Evolutionary conservation across 2,888 invertebrate genomes (phyloP).

Genomic region (Chalcosyrphus nemorum): DNA sequence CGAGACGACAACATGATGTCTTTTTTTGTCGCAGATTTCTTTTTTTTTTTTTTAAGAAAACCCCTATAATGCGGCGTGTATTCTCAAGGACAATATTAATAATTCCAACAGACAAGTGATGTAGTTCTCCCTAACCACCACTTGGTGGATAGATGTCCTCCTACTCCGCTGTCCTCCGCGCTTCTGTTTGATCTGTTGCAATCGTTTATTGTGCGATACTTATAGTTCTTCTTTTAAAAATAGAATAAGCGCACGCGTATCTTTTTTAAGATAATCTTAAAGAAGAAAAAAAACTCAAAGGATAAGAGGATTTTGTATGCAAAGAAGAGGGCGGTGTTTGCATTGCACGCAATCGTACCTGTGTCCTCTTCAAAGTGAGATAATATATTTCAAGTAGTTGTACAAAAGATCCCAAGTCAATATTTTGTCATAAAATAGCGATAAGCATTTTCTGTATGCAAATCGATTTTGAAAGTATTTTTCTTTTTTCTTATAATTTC

Average conservation of each 20-base stretch:
- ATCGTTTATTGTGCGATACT: conserved; percentile 57
- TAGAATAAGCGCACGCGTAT: conserved; percentile 48
- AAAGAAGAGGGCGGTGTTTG: conserved; percentile 45
- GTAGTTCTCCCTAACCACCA: background rate
- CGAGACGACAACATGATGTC: conserved; percentile 20
- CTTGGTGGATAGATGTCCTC: too few species aligned
- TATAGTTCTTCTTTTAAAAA: conserved; percentile 46
- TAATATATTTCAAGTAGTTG: conserved; percentile 29
- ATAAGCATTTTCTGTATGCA: conserved; percentile 19
- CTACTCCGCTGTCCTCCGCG: conserved; percentile 2
- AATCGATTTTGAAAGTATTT: background rate
- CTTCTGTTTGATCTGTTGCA: conserved; percentile 51
- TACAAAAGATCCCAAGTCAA: conserved; percentile 45
- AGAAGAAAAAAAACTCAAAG: background rate
- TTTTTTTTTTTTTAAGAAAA: conserved; percentile 22
- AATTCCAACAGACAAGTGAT: conserved; percentile 64
- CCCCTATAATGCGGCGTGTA: conserved; percentile 31
- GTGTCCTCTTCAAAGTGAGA: conserved; percentile 31
- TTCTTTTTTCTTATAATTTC: conserved; percentile 76
- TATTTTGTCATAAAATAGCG: conserved; percentile 15
- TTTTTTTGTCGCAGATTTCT: conserved; percentile 18
- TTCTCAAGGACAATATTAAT: conserved; percentile 71
- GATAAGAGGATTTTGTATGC: background rate
- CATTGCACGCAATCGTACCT: conserved; percentile 18
- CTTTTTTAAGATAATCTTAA: conserved; percentile 34